Evolutionary conservation across 2,113 vertebrate genomes (phyloP).

Genomic region (Gobiocypris rarus): DNA sequence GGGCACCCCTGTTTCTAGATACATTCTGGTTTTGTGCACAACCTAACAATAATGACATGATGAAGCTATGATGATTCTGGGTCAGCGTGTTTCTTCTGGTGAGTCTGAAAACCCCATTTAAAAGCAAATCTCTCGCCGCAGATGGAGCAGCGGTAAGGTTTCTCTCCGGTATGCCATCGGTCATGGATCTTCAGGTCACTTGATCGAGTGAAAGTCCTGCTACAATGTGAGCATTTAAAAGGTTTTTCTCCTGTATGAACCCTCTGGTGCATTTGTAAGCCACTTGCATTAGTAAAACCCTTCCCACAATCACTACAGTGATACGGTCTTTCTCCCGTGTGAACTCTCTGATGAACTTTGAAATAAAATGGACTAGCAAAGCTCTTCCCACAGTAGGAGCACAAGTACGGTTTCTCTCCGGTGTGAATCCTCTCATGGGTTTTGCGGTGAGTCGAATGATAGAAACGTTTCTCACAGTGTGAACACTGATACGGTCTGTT

Average conservation of each 20-base stretch:
- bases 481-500: slow-evolving; percentile 21
- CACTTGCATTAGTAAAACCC: slow-evolving; percentile 7
- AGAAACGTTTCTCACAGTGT: slow-evolving; percentile 26
- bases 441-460: background rate
- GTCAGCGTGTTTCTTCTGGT: too few species aligned
- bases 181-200: too few species aligned
- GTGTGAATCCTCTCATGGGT: slow-evolving; percentile 7
- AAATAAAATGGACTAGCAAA: slow-evolving; percentile 14
- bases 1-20: background rate
- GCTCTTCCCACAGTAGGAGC: slow-evolving; percentile 37
- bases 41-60: background rate
- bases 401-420: slow-evolving; percentile 21
- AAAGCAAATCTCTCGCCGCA: too few species aligned
- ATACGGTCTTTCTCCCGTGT: slow-evolving; percentile 31
- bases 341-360: slow-evolving; percentile 14
- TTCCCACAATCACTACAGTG: slow-evolving; percentile 44
- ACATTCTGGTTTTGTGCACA: background rate
- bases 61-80: too few species aligned
- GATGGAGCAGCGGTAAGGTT: too few species aligned
- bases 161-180: background rate
- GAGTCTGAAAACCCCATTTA: too few species aligned
- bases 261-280: slow-evolving; percentile 29
- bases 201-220: too few species aligned
- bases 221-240: too few species aligned
- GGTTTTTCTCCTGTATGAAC: slow-evolving; percentile 35